Conservation (phyloP, 2,797 vertebrate genomes). For the Percopsis omiscomaycus region DNA sequence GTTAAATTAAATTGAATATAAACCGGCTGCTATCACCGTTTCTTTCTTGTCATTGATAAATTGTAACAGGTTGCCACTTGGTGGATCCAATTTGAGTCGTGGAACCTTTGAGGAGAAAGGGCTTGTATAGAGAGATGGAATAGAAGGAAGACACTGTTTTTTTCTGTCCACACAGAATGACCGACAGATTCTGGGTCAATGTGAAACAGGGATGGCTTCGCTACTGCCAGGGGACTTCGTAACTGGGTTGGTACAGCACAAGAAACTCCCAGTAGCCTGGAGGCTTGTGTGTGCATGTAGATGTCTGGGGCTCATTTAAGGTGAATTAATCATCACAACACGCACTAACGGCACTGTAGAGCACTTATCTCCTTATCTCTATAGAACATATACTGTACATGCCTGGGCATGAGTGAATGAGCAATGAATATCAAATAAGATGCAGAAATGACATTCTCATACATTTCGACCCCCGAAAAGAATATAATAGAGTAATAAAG, state of each 20-base stretch:
- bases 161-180: conserved; percentile 49
- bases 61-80: background rate
- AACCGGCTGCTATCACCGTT: background rate
- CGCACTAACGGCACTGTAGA: no score
- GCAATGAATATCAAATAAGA: no score
- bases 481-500: no score
- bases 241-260: conserved; percentile 63
- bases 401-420: no score
- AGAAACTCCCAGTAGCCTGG: conserved; percentile 30
- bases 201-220: conserved; percentile 48
- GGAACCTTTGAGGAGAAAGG: background rate
- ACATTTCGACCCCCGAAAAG: no score
- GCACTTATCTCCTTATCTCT: no score
- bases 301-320: background rate
- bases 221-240: conserved; percentile 44
- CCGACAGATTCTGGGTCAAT: conserved; percentile 73
- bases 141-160: conserved; percentile 25
- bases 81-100: background rate
- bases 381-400: no score
- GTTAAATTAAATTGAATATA: background rate
- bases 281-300: conserved; percentile 4
- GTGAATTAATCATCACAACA: no score
- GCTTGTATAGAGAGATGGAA: background rate
- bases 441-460: no score
- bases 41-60: background rate